Evolutionary conservation across 2,113 vertebrate genomes (phyloP).

Genomic region (Syngnathus typhle): DNA sequence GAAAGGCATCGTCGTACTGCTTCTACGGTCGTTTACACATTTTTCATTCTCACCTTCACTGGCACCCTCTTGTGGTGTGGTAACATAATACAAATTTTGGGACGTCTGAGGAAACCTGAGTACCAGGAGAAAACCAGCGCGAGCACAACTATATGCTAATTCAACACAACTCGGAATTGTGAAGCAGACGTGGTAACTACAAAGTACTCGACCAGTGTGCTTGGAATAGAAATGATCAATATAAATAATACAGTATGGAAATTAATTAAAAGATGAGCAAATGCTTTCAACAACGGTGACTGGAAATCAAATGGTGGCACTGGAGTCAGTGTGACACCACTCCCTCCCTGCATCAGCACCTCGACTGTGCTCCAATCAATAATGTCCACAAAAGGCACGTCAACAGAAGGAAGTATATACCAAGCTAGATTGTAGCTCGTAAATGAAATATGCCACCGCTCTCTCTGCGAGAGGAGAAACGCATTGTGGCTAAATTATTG

Average conservation of each 20-base stretch:
- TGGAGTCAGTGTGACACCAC: conserved; percentile 23
- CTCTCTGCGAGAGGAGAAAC: conserved; percentile 45
- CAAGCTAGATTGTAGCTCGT: conserved; percentile 42
- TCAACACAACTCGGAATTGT: not conserved
- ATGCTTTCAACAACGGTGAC: not conserved
- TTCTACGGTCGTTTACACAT: not conserved
- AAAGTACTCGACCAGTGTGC: not conserved
- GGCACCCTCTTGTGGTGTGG: not conserved
- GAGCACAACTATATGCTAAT: not conserved
- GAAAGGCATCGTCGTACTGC: not conserved
- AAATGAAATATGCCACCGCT: conserved; percentile 52
- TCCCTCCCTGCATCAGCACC: conserved; percentile 28
- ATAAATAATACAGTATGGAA: not conserved
- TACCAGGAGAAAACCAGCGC: too few species aligned
- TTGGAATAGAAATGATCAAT: not conserved
- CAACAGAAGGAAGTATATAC: conserved; percentile 41
- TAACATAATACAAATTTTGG: not conserved
- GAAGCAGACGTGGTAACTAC: not conserved
- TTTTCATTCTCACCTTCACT: not conserved
- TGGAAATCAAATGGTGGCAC: conserved; percentile 28
- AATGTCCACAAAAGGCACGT: conserved; percentile 43
- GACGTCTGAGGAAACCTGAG: not conserved
- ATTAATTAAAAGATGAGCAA: conserved; percentile 16
- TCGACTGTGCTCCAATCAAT: conserved; percentile 52
- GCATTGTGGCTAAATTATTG: conserved; percentile 53